Evolutionary conservation across 2,797 vertebrate species (phyloP).

Genomic region (Scarus forsteni): DNA sequence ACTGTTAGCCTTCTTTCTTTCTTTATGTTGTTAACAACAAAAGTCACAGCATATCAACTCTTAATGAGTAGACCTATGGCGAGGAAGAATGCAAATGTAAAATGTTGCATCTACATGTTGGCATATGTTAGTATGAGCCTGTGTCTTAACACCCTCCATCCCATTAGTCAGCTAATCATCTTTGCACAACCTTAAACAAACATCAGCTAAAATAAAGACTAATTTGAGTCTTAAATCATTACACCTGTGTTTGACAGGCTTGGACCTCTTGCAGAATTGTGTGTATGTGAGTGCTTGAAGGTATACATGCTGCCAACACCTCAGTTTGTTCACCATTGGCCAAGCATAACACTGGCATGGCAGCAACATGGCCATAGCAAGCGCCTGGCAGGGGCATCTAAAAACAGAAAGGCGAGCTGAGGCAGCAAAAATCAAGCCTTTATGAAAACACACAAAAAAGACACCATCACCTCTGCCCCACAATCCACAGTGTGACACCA

Average conservation of each 20-base stretch:
- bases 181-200: slow-evolving; percentile 79
- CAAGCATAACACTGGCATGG: slow-evolving; percentile 90
- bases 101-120: background rate
- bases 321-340: slow-evolving; percentile 85
- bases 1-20: too few species aligned
- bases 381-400: slow-evolving; percentile 78
- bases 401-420: slow-evolving; percentile 82
- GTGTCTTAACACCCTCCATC: slow-evolving; percentile 43
- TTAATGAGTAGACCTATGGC: too few species aligned
- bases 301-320: slow-evolving; percentile 85
- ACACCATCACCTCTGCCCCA: slow-evolving; percentile 62
- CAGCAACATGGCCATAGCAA: slow-evolving; percentile 82
- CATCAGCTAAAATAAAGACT: slow-evolving; percentile 84
- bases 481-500: slow-evolving; percentile 25
- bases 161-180: slow-evolving; percentile 76
- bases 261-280: slow-evolving; percentile 38
- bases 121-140: slow-evolving; percentile 18
- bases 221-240: slow-evolving; percentile 88
- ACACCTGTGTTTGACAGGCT: slow-evolving; percentile 82
- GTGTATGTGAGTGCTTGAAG: slow-evolving; percentile 41
- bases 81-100: background rate
- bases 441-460: slow-evolving; percentile 65
- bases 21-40: too few species aligned
- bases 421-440: slow-evolving; percentile 75
- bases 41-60: too few species aligned